A percentile compares a stretch with the other conserved stretches of the same genome.
phyloP scores from a whole-genome alignment of 1,140 invertebrate species.

The Drosophila paulistorum region DNA sequence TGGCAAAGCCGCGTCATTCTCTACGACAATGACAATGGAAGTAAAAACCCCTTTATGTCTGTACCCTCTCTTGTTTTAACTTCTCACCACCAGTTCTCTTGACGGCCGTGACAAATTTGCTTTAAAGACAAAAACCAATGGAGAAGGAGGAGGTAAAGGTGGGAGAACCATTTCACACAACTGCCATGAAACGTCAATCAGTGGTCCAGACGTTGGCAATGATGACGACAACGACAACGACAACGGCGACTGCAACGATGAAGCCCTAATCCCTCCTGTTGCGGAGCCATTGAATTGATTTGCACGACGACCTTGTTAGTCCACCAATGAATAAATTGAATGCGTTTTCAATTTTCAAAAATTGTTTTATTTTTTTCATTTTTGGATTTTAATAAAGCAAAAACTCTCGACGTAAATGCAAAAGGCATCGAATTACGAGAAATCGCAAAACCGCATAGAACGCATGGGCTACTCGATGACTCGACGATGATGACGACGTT shows the following conservation, averaged over 20 bases:
- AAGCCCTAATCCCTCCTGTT: constrained; percentile 65
- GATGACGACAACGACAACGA: not conserved
- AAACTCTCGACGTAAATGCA: constrained; percentile 65
- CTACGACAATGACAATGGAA: constrained; percentile 35
- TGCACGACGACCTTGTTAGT: constrained; percentile 67
- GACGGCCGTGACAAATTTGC: constrained; percentile 75
- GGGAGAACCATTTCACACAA: constrained; percentile 64
- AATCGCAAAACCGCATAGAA: constrained; percentile 61
- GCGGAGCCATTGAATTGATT: constrained; percentile 63
- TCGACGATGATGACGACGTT: constrained; percentile 32
- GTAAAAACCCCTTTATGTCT: constrained; percentile 46
- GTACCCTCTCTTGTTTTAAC: no score
- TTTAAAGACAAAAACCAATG: constrained; percentile 68
- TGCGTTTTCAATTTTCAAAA: constrained; percentile 71
- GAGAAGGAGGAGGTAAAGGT: constrained; percentile 21
- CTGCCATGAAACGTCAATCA: constrained; percentile 78
- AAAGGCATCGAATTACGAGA: constrained; percentile 78
- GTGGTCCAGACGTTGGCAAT: constrained; percentile 15
- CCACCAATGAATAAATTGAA: constrained; percentile 75
- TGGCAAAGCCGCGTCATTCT: constrained; percentile 44
- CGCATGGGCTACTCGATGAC: constrained; percentile 25
- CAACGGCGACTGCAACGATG: constrained; percentile 31
- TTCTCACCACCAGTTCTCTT: not conserved
- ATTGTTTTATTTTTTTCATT: constrained; percentile 1
- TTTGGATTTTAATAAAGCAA: constrained; percentile 66